phyloP scores from a whole-genome alignment of 1,140 invertebrate species.

The Hycleus phaleratus region DNA sequence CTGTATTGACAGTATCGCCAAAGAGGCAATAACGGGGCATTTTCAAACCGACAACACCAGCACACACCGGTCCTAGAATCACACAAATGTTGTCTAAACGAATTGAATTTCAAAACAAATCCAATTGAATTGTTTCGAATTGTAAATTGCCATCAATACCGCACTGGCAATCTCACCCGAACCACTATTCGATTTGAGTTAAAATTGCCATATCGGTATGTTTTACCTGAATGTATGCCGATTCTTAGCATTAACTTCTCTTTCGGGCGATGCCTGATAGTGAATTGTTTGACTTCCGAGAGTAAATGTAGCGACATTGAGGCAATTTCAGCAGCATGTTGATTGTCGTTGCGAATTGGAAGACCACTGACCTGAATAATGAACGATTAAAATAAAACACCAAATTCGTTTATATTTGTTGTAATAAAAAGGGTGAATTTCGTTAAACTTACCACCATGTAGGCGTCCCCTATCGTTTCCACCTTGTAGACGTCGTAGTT shows the following conservation, averaged over 20 bases:
- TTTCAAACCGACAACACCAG: constrained; percentile 81
- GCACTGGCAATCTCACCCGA: no score
- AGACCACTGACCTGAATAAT: constrained; percentile 66
- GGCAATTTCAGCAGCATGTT: constrained; percentile 87
- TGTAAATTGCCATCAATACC: background rate
- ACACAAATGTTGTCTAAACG: no score
- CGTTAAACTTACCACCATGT: constrained; percentile 69
- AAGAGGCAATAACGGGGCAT: constrained; percentile 89
- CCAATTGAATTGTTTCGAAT: background rate
- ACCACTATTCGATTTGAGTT: no score
- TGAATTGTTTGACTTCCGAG: constrained; percentile 74
- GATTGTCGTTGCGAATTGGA: constrained; percentile 65
- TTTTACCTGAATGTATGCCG: constrained; percentile 80
- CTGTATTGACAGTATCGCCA: constrained; percentile 89
- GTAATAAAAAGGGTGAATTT: no score
- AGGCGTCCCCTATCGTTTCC: constrained; percentile 86
- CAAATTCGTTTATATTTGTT: no score
- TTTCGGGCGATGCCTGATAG: constrained; percentile 76
- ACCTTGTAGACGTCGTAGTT: constrained; percentile 92
- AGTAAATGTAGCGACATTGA: constrained; percentile 85
- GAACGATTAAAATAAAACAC: no score
- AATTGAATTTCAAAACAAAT: no score
- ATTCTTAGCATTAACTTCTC: constrained; percentile 81
- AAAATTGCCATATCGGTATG: no score
- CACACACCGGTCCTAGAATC: constrained; percentile 62